Conservation (phyloP, 2,113 vertebrate species). For the Emydocephalus ijimae region DNA sequence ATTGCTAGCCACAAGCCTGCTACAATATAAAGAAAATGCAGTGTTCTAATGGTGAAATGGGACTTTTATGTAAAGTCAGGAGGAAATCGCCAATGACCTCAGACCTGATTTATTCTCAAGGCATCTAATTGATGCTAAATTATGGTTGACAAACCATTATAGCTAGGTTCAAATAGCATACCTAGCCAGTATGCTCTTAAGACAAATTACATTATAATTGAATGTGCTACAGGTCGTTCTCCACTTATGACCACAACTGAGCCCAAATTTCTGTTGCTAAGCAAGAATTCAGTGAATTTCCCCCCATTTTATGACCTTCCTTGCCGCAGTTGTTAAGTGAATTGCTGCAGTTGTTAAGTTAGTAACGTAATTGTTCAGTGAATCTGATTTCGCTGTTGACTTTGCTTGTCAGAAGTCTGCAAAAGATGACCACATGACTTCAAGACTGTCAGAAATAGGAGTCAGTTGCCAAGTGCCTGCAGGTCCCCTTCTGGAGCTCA, state of each 20-base stretch:
- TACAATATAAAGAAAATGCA: neutral
- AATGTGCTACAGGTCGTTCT: neutral
- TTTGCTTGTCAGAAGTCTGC: neutral
- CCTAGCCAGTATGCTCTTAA: neutral
- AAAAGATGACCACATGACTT: neutral
- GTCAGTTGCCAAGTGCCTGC: neutral
- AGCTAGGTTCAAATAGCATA: neutral
- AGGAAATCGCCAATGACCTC: neutral
- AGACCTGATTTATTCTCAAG: neutral
- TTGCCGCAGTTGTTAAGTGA: neutral
- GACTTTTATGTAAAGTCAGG: neutral
- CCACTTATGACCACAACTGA: neutral
- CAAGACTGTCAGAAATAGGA: neutral
- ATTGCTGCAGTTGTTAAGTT: neutral
- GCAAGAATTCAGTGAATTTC: neutral
- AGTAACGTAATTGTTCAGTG: neutral
- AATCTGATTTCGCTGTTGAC: neutral
- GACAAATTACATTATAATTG: neutral
- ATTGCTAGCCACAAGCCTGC: neutral
- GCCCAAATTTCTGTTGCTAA: neutral
- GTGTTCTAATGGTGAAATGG: neutral
- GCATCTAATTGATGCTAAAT: neutral
- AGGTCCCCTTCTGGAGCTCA: neutral
- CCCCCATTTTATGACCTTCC: neutral
- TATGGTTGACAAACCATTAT: neutral